phyloP scores from a whole-genome alignment of 2,888 invertebrate genomes.

The Campoplex nolae region DNA sequence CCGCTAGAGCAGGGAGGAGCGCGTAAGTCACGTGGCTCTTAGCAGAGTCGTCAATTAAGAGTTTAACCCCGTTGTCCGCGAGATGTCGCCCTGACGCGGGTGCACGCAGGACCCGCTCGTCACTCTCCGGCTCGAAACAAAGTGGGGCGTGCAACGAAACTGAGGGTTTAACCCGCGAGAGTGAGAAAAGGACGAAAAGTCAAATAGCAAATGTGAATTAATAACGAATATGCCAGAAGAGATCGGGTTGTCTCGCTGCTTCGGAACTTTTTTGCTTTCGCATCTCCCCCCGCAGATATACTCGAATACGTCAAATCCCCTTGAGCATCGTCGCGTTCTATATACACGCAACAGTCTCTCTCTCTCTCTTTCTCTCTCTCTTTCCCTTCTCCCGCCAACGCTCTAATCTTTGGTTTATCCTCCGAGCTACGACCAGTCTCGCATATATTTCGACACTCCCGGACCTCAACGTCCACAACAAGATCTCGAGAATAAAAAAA shows the following conservation, averaged over 20 bases:
- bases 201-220: not conserved
- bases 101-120: constrained; percentile 4
- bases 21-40: constrained; percentile 11
- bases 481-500: not conserved
- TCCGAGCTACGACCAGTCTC: not conserved
- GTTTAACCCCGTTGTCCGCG: constrained; percentile 58
- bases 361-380: too few species aligned
- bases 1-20: not conserved
- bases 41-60: not conserved
- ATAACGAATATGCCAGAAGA: constrained; percentile 11
- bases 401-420: constrained; percentile 1
- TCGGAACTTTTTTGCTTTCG: constrained; percentile 27
- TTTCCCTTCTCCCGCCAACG: not conserved
- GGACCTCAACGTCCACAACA: not conserved
- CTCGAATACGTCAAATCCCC: not conserved
- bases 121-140: not conserved
- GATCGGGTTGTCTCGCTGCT: constrained; percentile 34
- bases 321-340: not conserved
- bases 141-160: not conserved
- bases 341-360: constrained; percentile 18
- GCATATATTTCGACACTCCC: not conserved
- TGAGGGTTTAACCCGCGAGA: not conserved
- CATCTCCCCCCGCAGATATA: not conserved
- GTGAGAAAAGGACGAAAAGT: constrained; percentile 34
- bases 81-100: constrained; percentile 19